Evolutionary conservation across 1,140 invertebrate species (phyloP).

Genomic region (Drosophila paulistorum): DNA sequence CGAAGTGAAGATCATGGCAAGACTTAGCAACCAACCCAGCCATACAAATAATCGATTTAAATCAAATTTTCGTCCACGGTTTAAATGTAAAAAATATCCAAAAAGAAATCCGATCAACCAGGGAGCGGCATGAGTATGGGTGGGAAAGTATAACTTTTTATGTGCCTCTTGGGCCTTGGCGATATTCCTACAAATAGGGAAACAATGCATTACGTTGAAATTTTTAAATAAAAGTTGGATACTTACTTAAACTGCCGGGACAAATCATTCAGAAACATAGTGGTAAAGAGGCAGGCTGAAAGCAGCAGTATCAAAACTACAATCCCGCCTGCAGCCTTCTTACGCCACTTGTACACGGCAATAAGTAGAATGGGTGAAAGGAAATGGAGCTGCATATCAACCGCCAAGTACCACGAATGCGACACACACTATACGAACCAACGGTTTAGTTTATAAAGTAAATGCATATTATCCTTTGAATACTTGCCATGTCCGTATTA

Average conservation of each 20-base stretch:
- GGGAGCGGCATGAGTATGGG: slow-evolving; percentile 59
- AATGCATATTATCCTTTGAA: no score
- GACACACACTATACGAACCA: slow-evolving; percentile 89
- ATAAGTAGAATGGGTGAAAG: slow-evolving; percentile 89
- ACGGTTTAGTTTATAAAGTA: no score
- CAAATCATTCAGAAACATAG: slow-evolving; percentile 49
- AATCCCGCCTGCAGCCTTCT: slow-evolving; percentile 44
- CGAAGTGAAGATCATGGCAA: slow-evolving; percentile 61
- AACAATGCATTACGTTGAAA: no score
- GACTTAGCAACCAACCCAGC: slow-evolving; percentile 57
- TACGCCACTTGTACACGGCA: slow-evolving; percentile 86
- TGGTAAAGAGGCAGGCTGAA: slow-evolving; percentile 51
- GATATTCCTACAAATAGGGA: slow-evolving; percentile 5
- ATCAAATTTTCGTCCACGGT: slow-evolving; percentile 33
- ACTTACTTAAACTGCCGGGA: slow-evolving; percentile 27
- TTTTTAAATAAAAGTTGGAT: background rate
- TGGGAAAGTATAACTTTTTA: slow-evolving; percentile 44
- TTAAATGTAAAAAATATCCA: slow-evolving; percentile 60
- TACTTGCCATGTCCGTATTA: slow-evolving; percentile 22
- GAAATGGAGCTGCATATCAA: slow-evolving; percentile 93
- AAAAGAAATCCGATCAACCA: slow-evolving; percentile 65
- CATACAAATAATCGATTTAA: slow-evolving; percentile 32
- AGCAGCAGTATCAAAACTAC: slow-evolving; percentile 50
- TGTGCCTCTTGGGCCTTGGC: background rate
- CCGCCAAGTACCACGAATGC: slow-evolving; percentile 94